Conservation (phyloP, 2,888 invertebrate species). For the Xylota segnis region DNA sequence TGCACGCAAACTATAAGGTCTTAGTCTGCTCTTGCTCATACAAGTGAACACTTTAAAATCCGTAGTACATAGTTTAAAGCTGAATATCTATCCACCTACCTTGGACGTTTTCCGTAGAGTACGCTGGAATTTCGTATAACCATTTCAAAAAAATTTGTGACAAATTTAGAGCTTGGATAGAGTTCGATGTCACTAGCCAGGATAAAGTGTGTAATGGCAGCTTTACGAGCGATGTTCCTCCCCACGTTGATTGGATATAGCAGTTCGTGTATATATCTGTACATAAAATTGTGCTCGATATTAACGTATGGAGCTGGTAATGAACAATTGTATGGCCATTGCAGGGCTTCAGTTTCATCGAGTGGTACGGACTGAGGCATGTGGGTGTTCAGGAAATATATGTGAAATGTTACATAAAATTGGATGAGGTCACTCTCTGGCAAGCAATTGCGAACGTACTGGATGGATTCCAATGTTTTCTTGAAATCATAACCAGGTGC, state of each 20-base stretch:
- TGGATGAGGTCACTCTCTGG: slow-evolving; percentile 85
- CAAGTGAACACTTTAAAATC: too few species aligned
- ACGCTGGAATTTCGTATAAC: slow-evolving; percentile 88
- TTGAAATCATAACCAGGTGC: slow-evolving; percentile 88
- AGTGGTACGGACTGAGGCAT: slow-evolving; percentile 84
- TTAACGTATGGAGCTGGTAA: slow-evolving; percentile 78
- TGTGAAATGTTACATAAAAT: slow-evolving; percentile 87
- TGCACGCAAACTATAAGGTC: too few species aligned
- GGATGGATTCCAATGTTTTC: slow-evolving; percentile 86
- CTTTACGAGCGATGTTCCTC: slow-evolving; percentile 92
- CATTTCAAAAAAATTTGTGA: slow-evolving; percentile 92
- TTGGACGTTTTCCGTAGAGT: slow-evolving; percentile 69
- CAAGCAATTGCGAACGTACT: slow-evolving; percentile 86
- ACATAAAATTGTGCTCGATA: slow-evolving; percentile 85
- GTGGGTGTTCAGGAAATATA: slow-evolving; percentile 87
- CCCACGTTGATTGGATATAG: slow-evolving; percentile 95
- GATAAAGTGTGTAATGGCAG: slow-evolving; percentile 91
- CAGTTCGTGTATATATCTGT: slow-evolving; percentile 90
- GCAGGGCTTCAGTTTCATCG: slow-evolving; percentile 78
- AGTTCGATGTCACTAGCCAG: slow-evolving; percentile 94
- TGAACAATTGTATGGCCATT: slow-evolving; percentile 78
- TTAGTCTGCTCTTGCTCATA: too few species aligned
- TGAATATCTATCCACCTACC: slow-evolving; percentile 13
- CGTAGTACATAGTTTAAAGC: too few species aligned
- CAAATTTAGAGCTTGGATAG: slow-evolving; percentile 92